phyloP scores from a whole-genome alignment of 2,113 vertebrate species.

The Vanacampus margaritifer region DNA sequence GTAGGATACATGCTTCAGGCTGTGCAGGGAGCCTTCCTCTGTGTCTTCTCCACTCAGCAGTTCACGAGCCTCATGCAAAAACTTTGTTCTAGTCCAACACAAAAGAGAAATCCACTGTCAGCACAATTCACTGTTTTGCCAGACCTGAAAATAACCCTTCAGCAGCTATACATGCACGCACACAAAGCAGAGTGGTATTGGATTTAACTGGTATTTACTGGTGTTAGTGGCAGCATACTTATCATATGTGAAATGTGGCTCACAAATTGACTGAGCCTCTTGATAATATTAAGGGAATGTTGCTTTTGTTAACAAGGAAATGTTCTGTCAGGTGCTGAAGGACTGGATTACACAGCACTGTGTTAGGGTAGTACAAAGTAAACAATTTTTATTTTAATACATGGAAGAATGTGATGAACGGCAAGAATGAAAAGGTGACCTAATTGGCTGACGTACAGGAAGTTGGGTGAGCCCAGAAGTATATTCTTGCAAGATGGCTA shows the following conservation, averaged over 20 bases:
- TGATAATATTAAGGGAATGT: conserved; percentile 18
- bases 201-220: conserved; percentile 33
- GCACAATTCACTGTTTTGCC: conserved; percentile 39
- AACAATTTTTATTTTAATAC: too few species aligned
- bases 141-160: conserved; percentile 37
- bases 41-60: conserved; percentile 45
- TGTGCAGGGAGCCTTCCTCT: conserved; percentile 18
- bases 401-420: too few species aligned
- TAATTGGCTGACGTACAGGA: too few species aligned
- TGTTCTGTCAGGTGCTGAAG: conserved; percentile 27
- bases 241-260: conserved; percentile 6
- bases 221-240: conserved; percentile 15
- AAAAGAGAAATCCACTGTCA: conserved; percentile 46
- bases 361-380: not conserved
- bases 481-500: too few species aligned
- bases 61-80: conserved; percentile 37
- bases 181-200: conserved; percentile 24
- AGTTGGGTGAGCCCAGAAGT: too few species aligned
- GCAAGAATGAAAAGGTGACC: too few species aligned
- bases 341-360: conserved; percentile 14
- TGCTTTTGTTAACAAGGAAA: conserved; percentile 9
- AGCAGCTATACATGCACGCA: conserved; percentile 4
- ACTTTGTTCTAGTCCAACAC: conserved; percentile 44
- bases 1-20: conserved; percentile 33
- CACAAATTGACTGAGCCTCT: conserved; percentile 13